Percentiles rank a stretch among this genome's conserved stretches.
Evolutionary conservation across 2,888 invertebrate species (phyloP).

Genomic region (Volucella zonaria): DNA sequence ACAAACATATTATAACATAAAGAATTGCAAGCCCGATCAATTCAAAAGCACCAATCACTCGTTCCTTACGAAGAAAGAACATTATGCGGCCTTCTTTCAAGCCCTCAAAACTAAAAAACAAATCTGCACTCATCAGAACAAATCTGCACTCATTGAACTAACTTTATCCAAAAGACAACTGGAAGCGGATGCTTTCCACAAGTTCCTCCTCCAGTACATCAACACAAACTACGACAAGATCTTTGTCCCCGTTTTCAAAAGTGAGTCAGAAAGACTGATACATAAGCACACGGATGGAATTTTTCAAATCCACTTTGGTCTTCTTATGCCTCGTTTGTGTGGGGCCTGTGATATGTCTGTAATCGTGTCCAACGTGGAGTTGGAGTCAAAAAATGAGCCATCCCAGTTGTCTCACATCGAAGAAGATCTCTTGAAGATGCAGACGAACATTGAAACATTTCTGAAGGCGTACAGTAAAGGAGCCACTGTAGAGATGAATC

Average conservation of each 20-base stretch:
- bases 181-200: slow-evolving; percentile 76
- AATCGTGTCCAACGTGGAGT: too few species aligned
- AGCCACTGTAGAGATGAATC: neutral
- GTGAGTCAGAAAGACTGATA: slow-evolving; percentile 54
- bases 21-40: too few species aligned
- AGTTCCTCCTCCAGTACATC: slow-evolving; percentile 75
- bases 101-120: slow-evolving; percentile 51
- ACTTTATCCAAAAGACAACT: slow-evolving; percentile 59
- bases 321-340: too few species aligned
- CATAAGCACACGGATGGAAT: slow-evolving; percentile 58
- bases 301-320: too few species aligned
- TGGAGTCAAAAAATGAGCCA: too few species aligned
- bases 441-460: too few species aligned
- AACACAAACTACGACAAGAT: slow-evolving; percentile 72
- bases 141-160: slow-evolving; percentile 69
- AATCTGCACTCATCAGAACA: slow-evolving; percentile 36
- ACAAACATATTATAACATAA: too few species aligned
- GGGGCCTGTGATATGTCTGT: slow-evolving; percentile 60
- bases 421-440: slow-evolving; percentile 70
- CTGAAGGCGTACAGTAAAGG: slow-evolving; percentile 27
- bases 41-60: too few species aligned
- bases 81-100: too few species aligned
- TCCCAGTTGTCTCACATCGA: slow-evolving; percentile 57
- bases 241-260: slow-evolving; percentile 76
- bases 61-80: too few species aligned